Conservation (phyloP, 2,888 invertebrate genomes). For the Sinohyriopsis cumingii region DNA sequence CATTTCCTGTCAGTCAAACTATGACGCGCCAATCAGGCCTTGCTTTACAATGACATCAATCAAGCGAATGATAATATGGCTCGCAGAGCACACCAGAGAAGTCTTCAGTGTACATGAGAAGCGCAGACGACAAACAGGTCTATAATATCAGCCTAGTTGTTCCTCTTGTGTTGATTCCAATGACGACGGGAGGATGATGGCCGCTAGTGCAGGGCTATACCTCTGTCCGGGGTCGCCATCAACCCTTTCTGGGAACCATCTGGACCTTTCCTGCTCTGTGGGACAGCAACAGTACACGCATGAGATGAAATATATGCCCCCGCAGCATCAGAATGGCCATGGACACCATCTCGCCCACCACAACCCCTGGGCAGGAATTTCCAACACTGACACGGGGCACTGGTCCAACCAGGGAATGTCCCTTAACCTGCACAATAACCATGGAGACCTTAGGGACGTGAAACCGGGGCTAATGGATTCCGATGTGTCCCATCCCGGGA, state of each 20-base stretch:
- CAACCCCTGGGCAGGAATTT: constrained; percentile 85
- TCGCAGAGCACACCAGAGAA: constrained; percentile 47
- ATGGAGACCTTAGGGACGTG: constrained; percentile 74
- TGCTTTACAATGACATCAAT: constrained; percentile 41
- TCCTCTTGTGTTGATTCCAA: constrained; percentile 11
- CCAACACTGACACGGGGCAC: constrained; percentile 46
- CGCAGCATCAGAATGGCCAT: constrained; percentile 80
- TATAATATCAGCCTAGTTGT: constrained; percentile 8
- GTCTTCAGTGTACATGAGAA: constrained; percentile 74
- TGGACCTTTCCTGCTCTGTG: constrained; percentile 72
- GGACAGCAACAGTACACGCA: constrained; percentile 72
- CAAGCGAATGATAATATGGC: constrained; percentile 58
- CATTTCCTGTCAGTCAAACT: constrained; percentile 62
- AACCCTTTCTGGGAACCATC: constrained; percentile 78
- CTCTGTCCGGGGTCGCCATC: constrained; percentile 86
- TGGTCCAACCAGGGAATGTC: constrained; percentile 77
- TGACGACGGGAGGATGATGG: constrained; percentile 72
- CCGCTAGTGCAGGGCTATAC: constrained; percentile 85
- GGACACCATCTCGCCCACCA: constrained; percentile 69
- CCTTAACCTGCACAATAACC: constrained; percentile 72
- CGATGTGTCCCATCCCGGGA: constrained; percentile 48
- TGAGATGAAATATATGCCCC: constrained; percentile 94
- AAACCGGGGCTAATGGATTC: constrained; percentile 67
- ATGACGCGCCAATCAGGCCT: constrained; percentile 51
- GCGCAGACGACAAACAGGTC: constrained; percentile 74